Base-by-base conservation (phyloP, 2,888 invertebrate genomes). In the Lordiphosa fenestrarum region DNA sequence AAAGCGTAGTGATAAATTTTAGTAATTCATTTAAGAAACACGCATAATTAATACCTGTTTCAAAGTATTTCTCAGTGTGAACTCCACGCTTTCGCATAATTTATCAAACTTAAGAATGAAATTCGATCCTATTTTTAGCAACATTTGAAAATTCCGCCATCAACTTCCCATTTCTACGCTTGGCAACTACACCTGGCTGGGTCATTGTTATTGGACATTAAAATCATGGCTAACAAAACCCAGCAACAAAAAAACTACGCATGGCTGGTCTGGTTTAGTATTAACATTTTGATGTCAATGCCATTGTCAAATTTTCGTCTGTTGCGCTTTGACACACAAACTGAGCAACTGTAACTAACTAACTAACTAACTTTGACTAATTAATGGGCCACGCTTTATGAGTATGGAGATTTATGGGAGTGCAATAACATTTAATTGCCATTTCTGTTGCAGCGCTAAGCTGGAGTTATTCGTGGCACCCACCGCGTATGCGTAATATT, bases 231-330 rank as follows among this genome's bases (percentile, higher is more conserved):
- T 46, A 13, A 21, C 49, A 40, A 30, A 36, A 47, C 19, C 46
- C 13, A 50, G 51, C 39, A 41, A 46, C 44, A 15, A n/a, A 19
- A 19, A 4, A 25, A 36, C 53, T 15, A 30, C 55, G 41, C 37
- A 23, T 33, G 19, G 37, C 4, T 33, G 38, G 6, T 25, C 30
- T 30, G 30, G 30, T 30, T 30, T 23, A 30, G 25, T 25, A 33
- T 44, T 9, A 44, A n/a, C 44, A 44, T 46, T 77, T 77, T 66
- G 67, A 68, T 83, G 80, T 77, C 77, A 77, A 83, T 77, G 77
- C 57, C 77, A 61, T 61, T 67, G 66, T 50, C 69, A 53, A 62
- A 52, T 53, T 64, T 61, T 48, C 35, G 33, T 35, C 12, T 48
- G 36, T 49, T 37, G 21, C 12, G 9, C 15, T 47, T 49, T 54